Evolutionary conservation across 53 echinoderm and acorn worm species (phyloP).

Genomic region (Holothuria scabra): DNA sequence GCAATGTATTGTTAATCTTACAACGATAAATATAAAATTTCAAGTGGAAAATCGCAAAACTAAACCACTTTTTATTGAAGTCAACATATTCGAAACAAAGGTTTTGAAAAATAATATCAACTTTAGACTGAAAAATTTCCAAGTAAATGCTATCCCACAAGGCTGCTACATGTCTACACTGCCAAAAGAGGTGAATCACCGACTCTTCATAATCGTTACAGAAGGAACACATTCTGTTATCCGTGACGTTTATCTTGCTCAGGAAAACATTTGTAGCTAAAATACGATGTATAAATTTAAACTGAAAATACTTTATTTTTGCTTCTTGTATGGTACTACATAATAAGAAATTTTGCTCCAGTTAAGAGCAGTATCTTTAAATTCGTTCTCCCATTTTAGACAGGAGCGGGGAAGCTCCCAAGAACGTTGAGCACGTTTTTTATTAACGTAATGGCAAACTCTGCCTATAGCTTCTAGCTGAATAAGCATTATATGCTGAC

Average conservation of each 20-base stretch:
- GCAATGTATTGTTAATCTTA: too few relatives aligned
- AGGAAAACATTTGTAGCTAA: slow-evolving; percentile 2
- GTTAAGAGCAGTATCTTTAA: neutral
- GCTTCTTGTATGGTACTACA: neutral
- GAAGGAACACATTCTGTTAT: neutral
- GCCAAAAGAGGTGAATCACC: too few relatives aligned
- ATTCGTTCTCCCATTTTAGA: too few relatives aligned
- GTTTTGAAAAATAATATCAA: too few relatives aligned
- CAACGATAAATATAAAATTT: too few relatives aligned
- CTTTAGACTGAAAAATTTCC: too few relatives aligned
- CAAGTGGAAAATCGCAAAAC: too few relatives aligned
- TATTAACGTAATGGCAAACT: slow-evolving; percentile 12
- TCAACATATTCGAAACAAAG: too few relatives aligned
- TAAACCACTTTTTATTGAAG: too few relatives aligned
- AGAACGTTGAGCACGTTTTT: neutral
- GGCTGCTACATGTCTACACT: slow-evolving; percentile 4
- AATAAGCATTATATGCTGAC: slow-evolving; percentile 10
- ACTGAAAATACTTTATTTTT: too few relatives aligned
- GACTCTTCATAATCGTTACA: slow-evolving; percentile 9
- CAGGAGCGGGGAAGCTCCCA: slow-evolving; percentile 2
- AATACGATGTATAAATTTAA: slow-evolving; percentile 4
- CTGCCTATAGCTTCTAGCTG: neutral
- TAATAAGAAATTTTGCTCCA: neutral
- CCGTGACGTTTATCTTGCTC: too few relatives aligned
- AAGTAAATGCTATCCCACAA: too few relatives aligned